A percentile compares a stretch with the other conserved stretches of the same genome.
Evolutionary conservation across 2,888 invertebrate species (phyloP).

Genomic region (Lycaena phlaeas): DNA sequence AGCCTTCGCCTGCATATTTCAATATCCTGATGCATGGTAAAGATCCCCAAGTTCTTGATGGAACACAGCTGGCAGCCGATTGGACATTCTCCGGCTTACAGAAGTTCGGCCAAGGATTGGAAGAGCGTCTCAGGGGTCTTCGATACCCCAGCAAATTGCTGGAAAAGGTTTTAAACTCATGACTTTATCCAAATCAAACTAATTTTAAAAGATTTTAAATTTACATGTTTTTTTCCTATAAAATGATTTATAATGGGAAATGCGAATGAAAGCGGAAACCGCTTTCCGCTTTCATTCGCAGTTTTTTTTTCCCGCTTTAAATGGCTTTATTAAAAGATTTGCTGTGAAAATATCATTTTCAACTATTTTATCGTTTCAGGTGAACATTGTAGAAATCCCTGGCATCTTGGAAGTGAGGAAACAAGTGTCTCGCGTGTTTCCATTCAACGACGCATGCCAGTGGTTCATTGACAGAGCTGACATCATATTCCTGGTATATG

Average conservation of each 20-base stretch:
- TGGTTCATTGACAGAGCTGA: slow-evolving; percentile 98
- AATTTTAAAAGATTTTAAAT: no score
- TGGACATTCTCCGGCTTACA: slow-evolving; percentile 95
- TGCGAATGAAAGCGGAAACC: no score
- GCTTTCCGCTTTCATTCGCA: no score
- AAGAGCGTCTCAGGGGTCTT: slow-evolving; percentile 88
- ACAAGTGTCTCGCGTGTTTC: slow-evolving; percentile 92
- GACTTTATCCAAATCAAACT: neutral
- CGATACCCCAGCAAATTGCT: slow-evolving; percentile 86
- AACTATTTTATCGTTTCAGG: slow-evolving; percentile 64
- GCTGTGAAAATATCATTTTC: no score
- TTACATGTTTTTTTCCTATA: no score
- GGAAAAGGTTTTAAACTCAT: slow-evolving; percentile 94
- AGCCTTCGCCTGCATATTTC: slow-evolving; percentile 94
- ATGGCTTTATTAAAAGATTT: no score
- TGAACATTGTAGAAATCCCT: slow-evolving; percentile 96
- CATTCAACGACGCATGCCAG: slow-evolving; percentile 96
- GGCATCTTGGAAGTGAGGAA: slow-evolving; percentile 95
- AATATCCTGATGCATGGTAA: slow-evolving; percentile 93
- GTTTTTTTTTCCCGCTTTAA: no score
- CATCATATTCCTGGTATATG: slow-evolving; percentile 95
- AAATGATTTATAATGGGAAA: no score
- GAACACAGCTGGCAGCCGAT: slow-evolving; percentile 95
- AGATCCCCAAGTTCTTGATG: slow-evolving; percentile 88
- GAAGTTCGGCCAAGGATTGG: slow-evolving; percentile 94